These are phyloP conservation scores for Calameuta idolon DNA, from an alignment of 2,888 invertebrate genomes.

Conservation along the genomic window DNA sequence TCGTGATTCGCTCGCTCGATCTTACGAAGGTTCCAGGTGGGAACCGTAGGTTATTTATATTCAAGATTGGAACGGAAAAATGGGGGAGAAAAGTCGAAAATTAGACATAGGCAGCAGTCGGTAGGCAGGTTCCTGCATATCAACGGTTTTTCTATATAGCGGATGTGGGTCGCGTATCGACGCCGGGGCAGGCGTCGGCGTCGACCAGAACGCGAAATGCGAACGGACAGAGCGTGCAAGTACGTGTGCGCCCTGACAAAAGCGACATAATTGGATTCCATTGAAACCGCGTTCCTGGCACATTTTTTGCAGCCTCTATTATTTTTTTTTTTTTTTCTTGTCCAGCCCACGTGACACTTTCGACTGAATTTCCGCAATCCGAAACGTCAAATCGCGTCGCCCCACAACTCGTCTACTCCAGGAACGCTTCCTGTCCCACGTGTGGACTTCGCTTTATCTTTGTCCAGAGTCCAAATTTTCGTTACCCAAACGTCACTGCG, in stretches of 20 bases:
- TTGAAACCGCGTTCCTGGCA: slow-evolving; percentile 9
- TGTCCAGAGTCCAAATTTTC: background rate
- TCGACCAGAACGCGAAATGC: background rate
- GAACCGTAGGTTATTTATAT: background rate
- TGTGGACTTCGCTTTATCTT: background rate
- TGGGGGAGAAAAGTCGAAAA: background rate
- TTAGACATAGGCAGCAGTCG: background rate
- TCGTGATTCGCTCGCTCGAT: background rate
- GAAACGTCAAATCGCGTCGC: background rate
- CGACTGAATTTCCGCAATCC: background rate
- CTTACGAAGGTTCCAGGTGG: background rate
- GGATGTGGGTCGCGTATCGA: too few relatives aligned
- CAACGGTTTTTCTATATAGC: too few relatives aligned
- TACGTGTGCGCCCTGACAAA: background rate
- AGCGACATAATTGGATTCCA: slow-evolving; percentile 22
- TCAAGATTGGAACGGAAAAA: background rate
- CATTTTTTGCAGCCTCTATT: background rate
- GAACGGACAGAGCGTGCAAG: background rate
- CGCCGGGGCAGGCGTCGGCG: background rate
- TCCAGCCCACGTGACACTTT: background rate
- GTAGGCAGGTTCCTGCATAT: background rate
- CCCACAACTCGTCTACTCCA: background rate
- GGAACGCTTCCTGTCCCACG: background rate
- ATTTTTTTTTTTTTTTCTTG: background rate
- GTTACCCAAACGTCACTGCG: background rate